Percentiles rank a stretch among this genome's conserved stretches.
phyloP scores from a whole-genome alignment of 1,140 invertebrate species.

The Apis cerana region DNA sequence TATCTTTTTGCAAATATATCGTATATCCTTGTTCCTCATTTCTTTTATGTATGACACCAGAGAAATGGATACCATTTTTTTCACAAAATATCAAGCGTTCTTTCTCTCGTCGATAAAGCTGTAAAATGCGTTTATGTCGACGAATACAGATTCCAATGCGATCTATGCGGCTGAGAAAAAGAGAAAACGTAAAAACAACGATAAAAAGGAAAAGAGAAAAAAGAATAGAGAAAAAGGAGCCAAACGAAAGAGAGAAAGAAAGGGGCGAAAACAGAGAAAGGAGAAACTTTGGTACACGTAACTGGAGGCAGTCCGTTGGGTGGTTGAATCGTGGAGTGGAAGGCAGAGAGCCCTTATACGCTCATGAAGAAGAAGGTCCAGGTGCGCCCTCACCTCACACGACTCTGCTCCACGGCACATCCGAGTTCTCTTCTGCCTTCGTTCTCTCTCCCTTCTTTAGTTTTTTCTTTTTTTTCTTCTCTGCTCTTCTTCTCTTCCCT shows the following conservation, averaged over 20 bases:
- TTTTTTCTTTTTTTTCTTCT: background rate
- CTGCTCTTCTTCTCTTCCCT: background rate
- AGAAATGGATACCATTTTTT: background rate
- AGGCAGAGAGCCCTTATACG: conserved; percentile 64
- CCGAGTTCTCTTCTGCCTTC: conserved; percentile 48
- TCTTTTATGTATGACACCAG: background rate
- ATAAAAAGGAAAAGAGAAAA: background rate
- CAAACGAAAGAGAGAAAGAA: background rate
- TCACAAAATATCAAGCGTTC: background rate
- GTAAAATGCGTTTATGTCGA: conserved; percentile 27
- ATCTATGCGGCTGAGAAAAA: background rate
- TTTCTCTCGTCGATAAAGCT: background rate
- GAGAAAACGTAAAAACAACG: conserved; percentile 8
- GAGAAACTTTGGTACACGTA: conserved; percentile 52
- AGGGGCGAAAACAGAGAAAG: conserved; percentile 26
- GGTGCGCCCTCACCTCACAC: conserved; percentile 64
- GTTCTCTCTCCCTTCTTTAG: conserved; percentile 16
- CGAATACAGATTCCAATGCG: conserved; percentile 28
- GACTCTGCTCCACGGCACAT: conserved; percentile 60
- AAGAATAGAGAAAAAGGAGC: background rate
- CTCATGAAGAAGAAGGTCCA: conserved; percentile 67
- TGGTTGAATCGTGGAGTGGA: conserved; percentile 67
- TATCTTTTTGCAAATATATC: background rate
- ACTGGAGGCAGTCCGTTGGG: conserved; percentile 61
- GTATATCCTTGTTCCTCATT: background rate